A percentile compares a stretch with the other conserved stretches of the same genome.
These are phyloP conservation scores for Coecobrya sp. DNA, from an alignment of 2,888 invertebrate species.

Conservation along the genomic window DNA sequence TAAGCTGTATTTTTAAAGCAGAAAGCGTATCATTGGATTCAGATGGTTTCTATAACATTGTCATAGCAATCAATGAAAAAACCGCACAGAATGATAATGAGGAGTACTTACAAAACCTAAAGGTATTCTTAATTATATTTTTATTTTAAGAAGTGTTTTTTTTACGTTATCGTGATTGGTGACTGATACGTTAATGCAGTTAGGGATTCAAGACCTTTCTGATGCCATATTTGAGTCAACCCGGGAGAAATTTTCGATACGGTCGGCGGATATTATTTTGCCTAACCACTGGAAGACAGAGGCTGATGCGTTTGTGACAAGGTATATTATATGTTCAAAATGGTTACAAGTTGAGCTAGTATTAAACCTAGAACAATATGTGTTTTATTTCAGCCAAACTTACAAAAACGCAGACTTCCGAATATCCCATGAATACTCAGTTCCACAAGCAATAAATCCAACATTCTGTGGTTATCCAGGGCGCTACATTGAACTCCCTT, in stretches of 20 bases:
- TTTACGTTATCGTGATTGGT: too few species aligned
- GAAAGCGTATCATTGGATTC: too few species aligned
- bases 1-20: too few species aligned
- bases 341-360: conserved; percentile 64
- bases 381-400: conserved; percentile 43
- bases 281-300: conserved; percentile 83
- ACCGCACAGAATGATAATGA: conserved; percentile 58
- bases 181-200: too few species aligned
- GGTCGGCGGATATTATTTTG: conserved; percentile 81
- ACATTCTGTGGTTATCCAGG: conserved; percentile 82
- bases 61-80: conserved; percentile 79
- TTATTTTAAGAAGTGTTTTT: too few species aligned
- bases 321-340: neutral
- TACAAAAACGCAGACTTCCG: conserved; percentile 82
- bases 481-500: conserved; percentile 81
- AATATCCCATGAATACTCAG: conserved; percentile 63
- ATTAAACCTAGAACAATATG: neutral
- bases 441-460: conserved; percentile 81
- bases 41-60: conserved; percentile 82
- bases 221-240: conserved; percentile 71
- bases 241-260: conserved; percentile 77
- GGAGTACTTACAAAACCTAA: conserved; percentile 37
- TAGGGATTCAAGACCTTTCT: conserved; percentile 78
- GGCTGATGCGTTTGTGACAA: too few species aligned
- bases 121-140: conserved; percentile 13